Conservation (phyloP, 2,888 invertebrate species). For the Brachynemurus nebulosus region DNA sequence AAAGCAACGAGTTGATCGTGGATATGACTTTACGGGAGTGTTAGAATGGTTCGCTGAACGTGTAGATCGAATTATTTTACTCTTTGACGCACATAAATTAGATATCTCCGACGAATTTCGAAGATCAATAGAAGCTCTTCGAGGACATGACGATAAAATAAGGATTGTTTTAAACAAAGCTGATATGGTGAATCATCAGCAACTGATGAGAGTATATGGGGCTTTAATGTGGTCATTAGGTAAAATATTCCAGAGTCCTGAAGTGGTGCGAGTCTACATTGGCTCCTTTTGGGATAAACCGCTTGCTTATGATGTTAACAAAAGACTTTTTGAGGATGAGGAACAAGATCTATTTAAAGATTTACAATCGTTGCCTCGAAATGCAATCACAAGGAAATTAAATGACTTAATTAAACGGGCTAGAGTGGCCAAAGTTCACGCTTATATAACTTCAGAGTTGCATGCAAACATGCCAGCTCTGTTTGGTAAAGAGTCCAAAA, state of each 20-base stretch:
- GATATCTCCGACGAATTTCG: constrained; percentile 99
- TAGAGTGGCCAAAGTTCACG: constrained; percentile 94
- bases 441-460: constrained; percentile 90
- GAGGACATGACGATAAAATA: constrained; percentile 95
- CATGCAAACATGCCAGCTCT: constrained; percentile 94
- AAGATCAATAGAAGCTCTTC: constrained; percentile 87
- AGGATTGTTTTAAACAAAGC: constrained; percentile 97
- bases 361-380: constrained; percentile 86
- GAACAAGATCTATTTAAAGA: constrained; percentile 92
- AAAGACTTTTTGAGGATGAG: constrained; percentile 86
- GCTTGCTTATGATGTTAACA: constrained; percentile 83
- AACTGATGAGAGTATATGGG: constrained; percentile 96
- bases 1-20: constrained; percentile 85
- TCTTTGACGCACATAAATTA: constrained; percentile 97
- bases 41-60: constrained; percentile 99
- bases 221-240: constrained; percentile 99
- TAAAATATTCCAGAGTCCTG: constrained; percentile 95
- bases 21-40: constrained; percentile 96
- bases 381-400: constrained; percentile 90
- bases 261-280: constrained; percentile 96
- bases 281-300: constrained; percentile 99
- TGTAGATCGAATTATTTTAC: constrained; percentile 90
- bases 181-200: constrained; percentile 99
- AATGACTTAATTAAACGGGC: constrained; percentile 98
- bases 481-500: constrained; percentile 94